These are phyloP conservation scores for Ormyrus thymus DNA, from an alignment of 2,888 invertebrate genomes.

Conservation along the genomic window DNA sequence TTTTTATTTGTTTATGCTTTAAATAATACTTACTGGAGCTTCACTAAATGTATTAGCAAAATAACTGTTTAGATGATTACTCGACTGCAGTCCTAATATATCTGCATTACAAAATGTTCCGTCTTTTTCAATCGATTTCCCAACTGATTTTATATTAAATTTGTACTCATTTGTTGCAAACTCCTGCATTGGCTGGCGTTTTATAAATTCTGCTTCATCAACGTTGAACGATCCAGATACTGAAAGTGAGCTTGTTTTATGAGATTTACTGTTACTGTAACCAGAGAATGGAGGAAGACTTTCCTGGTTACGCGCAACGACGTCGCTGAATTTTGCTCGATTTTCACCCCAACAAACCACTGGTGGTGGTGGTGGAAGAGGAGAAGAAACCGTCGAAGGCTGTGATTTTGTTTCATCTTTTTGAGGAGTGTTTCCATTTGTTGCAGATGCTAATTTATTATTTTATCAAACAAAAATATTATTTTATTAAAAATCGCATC, in stretches of 20 bases:
- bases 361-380: conserved; percentile 69
- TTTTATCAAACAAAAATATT: neutral
- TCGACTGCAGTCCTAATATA: conserved; percentile 52
- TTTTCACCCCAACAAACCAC: conserved; percentile 77
- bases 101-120: conserved; percentile 9
- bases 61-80: conserved; percentile 66
- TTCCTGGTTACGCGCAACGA: conserved; percentile 77
- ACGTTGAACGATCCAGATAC: conserved; percentile 52
- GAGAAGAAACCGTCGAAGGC: conserved; percentile 32
- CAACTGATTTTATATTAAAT: conserved; percentile 34
- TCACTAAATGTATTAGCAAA: conserved; percentile 69
- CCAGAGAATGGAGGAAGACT: conserved; percentile 63
- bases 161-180: conserved; percentile 53
- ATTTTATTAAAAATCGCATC: neutral
- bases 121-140: conserved; percentile 27
- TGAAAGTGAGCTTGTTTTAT: conserved; percentile 57
- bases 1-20: neutral
- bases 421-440: conserved; percentile 59
- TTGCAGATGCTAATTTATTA: conserved; percentile 54
- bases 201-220: conserved; percentile 52
- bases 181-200: conserved; percentile 52
- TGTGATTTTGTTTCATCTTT: conserved; percentile 60
- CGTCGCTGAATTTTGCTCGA: conserved; percentile 79
- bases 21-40: conserved; percentile 61
- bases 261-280: conserved; percentile 58